These are phyloP conservation scores for Aotus griseimembra DNA, from an alignment of 2,797 vertebrate species.

Conservation along the genomic window DNA sequence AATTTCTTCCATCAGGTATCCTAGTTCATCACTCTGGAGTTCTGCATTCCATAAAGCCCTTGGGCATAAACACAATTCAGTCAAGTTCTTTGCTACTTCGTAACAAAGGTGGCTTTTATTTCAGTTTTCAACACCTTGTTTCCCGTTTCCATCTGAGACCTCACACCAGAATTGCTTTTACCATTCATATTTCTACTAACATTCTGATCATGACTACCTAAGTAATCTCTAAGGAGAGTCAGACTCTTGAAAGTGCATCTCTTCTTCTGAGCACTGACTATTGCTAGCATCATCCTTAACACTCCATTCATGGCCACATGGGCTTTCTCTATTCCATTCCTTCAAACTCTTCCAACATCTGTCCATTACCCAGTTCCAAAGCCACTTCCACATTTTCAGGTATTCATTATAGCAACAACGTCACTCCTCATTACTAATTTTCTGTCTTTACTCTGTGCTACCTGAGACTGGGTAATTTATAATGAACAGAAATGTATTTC, in stretches of 20 bases:
- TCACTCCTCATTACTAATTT: neutral
- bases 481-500: neutral
- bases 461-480: neutral
- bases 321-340: neutral
- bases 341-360: neutral
- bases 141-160: neutral
- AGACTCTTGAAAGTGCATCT: neutral
- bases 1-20: neutral
- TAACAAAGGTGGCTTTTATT: neutral
- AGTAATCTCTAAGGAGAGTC: neutral
- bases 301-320: too few species aligned
- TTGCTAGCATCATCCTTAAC: neutral
- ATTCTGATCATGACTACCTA: neutral
- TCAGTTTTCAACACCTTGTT: neutral
- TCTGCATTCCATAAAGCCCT: neutral
- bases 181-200: neutral
- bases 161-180: neutral
- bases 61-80: neutral
- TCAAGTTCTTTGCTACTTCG: neutral
- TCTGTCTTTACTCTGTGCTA: neutral
- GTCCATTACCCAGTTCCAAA: neutral
- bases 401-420: neutral
- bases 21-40: neutral
- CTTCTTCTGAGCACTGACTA: neutral
- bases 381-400: neutral